Evolutionary conservation across 2,113 vertebrate species (phyloP).

Genomic region (Propithecus coquereli): DNA sequence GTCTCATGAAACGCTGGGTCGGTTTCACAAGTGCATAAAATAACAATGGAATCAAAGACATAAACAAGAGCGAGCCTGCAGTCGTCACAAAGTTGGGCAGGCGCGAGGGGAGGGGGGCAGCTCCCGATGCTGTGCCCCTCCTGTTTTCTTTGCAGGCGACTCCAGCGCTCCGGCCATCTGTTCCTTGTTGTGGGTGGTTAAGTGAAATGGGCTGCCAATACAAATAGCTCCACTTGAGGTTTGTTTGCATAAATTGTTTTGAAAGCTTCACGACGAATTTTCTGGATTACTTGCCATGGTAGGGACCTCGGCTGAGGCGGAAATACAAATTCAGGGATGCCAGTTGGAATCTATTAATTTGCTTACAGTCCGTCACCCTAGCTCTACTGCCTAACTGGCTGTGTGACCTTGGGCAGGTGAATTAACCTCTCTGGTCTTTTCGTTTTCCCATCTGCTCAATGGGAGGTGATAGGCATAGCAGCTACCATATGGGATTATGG

Average conservation of each 20-base stretch:
- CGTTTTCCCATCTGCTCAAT: not conserved
- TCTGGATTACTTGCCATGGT: conserved; percentile 89
- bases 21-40: conserved; percentile 82
- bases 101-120: conserved; percentile 48
- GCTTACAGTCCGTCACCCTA: conserved; percentile 56
- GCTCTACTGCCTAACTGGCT: not conserved
- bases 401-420: conserved; percentile 57
- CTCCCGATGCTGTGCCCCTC: conserved; percentile 78
- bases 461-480: not conserved
- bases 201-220: conserved; percentile 94
- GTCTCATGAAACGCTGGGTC: conserved; percentile 74
- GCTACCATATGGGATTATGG: not conserved
- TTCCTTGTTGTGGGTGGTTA: conserved; percentile 93
- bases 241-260: conserved; percentile 99
- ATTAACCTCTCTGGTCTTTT: conserved; percentile 60
- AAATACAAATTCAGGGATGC: conserved; percentile 82
- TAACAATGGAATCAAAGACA: conserved; percentile 84
- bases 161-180: conserved; percentile 89
- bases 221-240: conserved; percentile 96
- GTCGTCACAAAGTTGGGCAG: conserved; percentile 74
- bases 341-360: conserved; percentile 84
- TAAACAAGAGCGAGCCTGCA: conserved; percentile 83
- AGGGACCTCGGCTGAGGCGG: conserved; percentile 80
- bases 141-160: conserved; percentile 83
- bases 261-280: conserved; percentile 94